Evolutionary conservation across 2,113 vertebrate species (phyloP).

Genomic region (Gadus chalcogrammus): DNA sequence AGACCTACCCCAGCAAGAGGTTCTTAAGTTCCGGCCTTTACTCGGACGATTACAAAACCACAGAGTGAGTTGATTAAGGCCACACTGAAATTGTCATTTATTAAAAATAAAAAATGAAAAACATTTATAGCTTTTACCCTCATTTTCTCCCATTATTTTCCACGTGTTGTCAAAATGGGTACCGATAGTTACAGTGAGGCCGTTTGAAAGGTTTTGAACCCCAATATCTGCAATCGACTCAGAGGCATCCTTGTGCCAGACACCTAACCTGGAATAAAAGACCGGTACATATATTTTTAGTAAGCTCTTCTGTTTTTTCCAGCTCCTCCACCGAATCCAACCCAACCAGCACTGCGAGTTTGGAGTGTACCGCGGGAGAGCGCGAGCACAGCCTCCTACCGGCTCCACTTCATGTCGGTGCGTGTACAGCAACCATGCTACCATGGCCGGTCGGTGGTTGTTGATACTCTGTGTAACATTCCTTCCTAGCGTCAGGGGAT

Average conservation of each 20-base stretch:
- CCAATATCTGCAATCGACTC: too few species aligned
- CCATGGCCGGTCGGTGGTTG: not conserved
- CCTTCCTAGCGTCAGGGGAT: constrained; percentile 6
- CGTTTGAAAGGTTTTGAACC: too few species aligned
- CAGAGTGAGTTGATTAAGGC: constrained; percentile 80
- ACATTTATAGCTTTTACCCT: too few species aligned
- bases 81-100: not conserved
- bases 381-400: constrained; percentile 86
- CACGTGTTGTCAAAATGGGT: too few species aligned
- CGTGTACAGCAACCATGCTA: constrained; percentile 54
- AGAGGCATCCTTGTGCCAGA: not conserved
- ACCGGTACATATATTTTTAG: not conserved
- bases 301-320: not conserved
- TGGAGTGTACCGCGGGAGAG: constrained; percentile 86
- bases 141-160: too few species aligned
- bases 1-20: constrained; percentile 85
- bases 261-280: not conserved
- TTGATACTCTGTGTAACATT: not conserved
- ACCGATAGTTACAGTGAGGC: too few species aligned
- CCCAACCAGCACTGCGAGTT: constrained; percentile 81
- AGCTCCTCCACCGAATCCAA: constrained; percentile 50
- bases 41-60: constrained; percentile 95
- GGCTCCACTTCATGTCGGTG: constrained; percentile 93
- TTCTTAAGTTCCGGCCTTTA: constrained; percentile 96
- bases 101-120: too few species aligned